These are phyloP conservation scores for Trichomycterus rosablanca DNA, from an alignment of 2,113 vertebrate species.

Conservation along the genomic window DNA sequence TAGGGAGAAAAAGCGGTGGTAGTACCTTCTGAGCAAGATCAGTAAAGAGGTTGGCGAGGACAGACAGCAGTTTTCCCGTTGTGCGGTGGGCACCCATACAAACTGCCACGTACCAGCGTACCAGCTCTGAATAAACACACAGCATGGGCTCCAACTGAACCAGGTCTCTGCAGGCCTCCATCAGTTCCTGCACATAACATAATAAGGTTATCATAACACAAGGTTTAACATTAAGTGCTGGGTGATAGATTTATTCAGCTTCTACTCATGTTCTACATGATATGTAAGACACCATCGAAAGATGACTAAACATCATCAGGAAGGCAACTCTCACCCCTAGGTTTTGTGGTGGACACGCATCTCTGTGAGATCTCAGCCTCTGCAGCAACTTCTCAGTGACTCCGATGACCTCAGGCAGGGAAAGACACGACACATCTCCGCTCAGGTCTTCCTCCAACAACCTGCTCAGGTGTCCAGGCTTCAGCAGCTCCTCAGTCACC, in stretches of 20 bases:
- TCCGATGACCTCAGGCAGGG: conserved; percentile 66
- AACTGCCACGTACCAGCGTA: conserved; percentile 81
- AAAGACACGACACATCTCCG: conserved; percentile 73
- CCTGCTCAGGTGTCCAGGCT: conserved; percentile 78
- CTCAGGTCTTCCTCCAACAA: conserved; percentile 80
- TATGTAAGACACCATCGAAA: too few relatives aligned
- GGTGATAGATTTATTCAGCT: too few relatives aligned
- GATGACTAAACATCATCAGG: not conserved
- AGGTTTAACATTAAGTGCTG: too few relatives aligned
- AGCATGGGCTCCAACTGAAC: conserved; percentile 83
- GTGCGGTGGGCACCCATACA: conserved; percentile 82
- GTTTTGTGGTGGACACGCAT: conserved; percentile 67
- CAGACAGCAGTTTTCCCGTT: conserved; percentile 84
- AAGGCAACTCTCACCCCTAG: conserved; percentile 66
- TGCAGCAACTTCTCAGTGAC: conserved; percentile 72
- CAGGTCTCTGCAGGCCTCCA: too few relatives aligned
- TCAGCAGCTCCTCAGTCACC: conserved; percentile 66
- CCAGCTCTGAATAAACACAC: conserved; percentile 76
- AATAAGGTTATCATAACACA: too few relatives aligned
- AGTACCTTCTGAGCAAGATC: conserved; percentile 91
- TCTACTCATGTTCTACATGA: too few relatives aligned
- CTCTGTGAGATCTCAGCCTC: conserved; percentile 69
- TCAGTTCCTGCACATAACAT: too few relatives aligned
- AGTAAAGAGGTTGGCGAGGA: conserved; percentile 83
- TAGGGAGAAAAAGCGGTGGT: too few relatives aligned